A percentile compares a stretch with the other conserved stretches of the same genome.
These are phyloP conservation scores for Latrodectus geometricus DNA, from an alignment of 1,140 invertebrate species.

Conservation along the genomic window DNA sequence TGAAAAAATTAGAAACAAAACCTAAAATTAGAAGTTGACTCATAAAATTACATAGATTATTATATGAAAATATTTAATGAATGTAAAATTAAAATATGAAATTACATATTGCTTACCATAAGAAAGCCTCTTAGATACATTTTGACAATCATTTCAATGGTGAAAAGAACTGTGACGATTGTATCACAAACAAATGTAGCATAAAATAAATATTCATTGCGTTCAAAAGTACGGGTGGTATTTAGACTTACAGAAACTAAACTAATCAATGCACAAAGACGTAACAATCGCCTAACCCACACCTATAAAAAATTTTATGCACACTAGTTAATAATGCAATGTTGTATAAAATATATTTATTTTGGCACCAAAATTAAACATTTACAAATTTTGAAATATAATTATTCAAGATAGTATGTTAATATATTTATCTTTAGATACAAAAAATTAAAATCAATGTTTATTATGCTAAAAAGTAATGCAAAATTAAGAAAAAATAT, in stretches of 20 bases:
- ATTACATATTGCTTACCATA: constrained; percentile 74
- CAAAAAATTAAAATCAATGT: too few species aligned
- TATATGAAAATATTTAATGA: neutral
- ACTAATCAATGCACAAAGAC: constrained; percentile 89
- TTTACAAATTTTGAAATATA: too few species aligned
- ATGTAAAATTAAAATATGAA: too few species aligned
- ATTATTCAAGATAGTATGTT: too few species aligned
- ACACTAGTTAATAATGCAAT: too few species aligned
- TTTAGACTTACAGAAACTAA: constrained; percentile 94
- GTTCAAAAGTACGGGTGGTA: constrained; percentile 94
- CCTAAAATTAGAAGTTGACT: too few species aligned
- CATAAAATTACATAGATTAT: neutral
- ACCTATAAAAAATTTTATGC: constrained; percentile 71
- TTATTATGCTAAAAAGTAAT: too few species aligned
- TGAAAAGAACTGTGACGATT: constrained; percentile 90
- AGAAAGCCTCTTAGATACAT: constrained; percentile 95
- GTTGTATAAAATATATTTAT: too few species aligned
- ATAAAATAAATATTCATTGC: constrained; percentile 83
- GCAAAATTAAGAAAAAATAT: too few species aligned
- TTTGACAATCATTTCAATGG: constrained; percentile 97
- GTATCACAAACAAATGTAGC: constrained; percentile 91
- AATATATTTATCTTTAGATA: too few species aligned
- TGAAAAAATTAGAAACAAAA: too few species aligned
- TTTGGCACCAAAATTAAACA: too few species aligned
- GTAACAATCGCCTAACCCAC: constrained; percentile 90